Conservation (phyloP, 2,113 vertebrate species). For the Edolisoma coerulescens region DNA sequence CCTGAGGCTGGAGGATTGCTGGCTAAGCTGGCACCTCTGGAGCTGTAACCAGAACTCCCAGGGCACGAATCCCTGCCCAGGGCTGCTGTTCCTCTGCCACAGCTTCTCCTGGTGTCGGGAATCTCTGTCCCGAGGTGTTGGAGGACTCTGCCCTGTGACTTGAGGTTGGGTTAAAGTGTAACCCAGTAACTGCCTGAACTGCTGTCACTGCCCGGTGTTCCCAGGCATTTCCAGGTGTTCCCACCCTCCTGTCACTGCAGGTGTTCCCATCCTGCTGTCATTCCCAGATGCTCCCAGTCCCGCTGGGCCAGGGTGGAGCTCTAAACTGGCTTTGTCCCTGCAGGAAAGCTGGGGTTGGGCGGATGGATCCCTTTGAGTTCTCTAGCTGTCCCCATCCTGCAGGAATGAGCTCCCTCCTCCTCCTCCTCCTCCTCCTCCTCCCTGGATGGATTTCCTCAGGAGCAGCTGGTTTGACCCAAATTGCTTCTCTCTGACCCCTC, state of each 20-base stretch:
- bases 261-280: too few species aligned
- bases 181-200: background rate
- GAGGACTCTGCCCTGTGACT: background rate
- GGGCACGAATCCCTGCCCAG: background rate
- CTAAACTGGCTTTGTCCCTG: background rate
- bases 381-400: background rate
- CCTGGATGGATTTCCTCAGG: background rate
- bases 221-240: background rate
- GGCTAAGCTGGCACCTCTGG: background rate
- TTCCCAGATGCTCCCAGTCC: background rate
- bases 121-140: background rate
- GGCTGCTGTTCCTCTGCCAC: background rate
- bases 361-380: rapidly evolving
- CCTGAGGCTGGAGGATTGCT: background rate
- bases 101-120: rapidly evolving
- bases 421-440: background rate
- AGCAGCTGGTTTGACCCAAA: background rate
- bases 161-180: background rate
- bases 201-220: background rate
- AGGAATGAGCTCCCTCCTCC: background rate
- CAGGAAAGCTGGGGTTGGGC: background rate
- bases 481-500: background rate
- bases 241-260: background rate
- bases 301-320: background rate
- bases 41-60: background rate